These are phyloP conservation scores for Macrostomum lignano DNA, from an alignment of 1,140 invertebrate species.

Conservation along the genomic window DNA sequence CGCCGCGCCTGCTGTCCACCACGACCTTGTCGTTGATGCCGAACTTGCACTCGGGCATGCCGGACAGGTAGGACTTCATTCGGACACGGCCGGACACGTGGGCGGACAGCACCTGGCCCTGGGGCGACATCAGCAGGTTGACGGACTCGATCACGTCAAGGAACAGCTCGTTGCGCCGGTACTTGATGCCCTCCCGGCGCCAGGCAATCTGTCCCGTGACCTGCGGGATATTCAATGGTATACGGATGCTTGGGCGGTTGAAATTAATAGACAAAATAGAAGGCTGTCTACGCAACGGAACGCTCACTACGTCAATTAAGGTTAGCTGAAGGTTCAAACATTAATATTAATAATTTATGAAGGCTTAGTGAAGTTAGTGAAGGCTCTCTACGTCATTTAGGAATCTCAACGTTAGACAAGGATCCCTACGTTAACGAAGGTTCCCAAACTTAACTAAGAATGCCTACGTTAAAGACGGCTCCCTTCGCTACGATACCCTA, in stretches of 20 bases:
- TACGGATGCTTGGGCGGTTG: background rate
- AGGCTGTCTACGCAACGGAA: background rate
- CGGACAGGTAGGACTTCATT: conserved; percentile 96
- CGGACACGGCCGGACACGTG: conserved; percentile 97
- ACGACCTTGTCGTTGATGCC: conserved; percentile 98
- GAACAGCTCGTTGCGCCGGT: conserved; percentile 88
- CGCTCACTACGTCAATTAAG: background rate
- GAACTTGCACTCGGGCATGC: conserved; percentile 99
- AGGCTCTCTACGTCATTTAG: background rate
- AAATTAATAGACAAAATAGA: conserved; percentile 1
- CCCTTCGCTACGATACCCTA: too few species aligned
- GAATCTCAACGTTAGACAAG: background rate
- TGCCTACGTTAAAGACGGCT: too few species aligned
- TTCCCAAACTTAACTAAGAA: too few species aligned
- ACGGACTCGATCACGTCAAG: conserved; percentile 95
- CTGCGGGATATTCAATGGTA: conserved; percentile 6
- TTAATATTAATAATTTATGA: background rate
- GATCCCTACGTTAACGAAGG: too few species aligned
- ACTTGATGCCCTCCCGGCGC: conserved; percentile 94
- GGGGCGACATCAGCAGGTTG: conserved; percentile 24
- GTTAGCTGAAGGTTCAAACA: too few species aligned
- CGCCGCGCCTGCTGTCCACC: conserved; percentile 73
- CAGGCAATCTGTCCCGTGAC: conserved; percentile 98
- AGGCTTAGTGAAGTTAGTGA: background rate
- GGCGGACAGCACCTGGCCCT: conserved; percentile 82